phyloP scores from a whole-genome alignment of 2,888 invertebrate species.

The Tryphoninae sp. region DNA sequence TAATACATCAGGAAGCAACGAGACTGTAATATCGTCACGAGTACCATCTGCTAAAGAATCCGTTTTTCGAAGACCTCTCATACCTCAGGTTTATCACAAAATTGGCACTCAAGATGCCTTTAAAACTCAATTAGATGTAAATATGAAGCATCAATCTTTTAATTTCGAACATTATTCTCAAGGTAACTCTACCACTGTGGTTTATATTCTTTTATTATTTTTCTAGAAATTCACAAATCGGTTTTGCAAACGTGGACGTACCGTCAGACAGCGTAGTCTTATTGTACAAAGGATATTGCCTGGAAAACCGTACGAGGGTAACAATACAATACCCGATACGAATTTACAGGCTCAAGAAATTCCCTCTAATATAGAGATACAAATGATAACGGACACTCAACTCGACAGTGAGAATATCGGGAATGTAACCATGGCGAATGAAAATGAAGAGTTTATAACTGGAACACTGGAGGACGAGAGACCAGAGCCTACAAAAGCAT shows the following conservation, averaged over 20 bases:
- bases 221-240: slow-evolving; percentile 81
- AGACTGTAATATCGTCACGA: slow-evolving; percentile 79
- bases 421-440: slow-evolving; percentile 55
- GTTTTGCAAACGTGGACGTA: slow-evolving; percentile 80
- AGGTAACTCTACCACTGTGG: not conserved
- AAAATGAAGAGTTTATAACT: slow-evolving; percentile 61
- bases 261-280: slow-evolving; percentile 83
- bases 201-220: slow-evolving; percentile 20
- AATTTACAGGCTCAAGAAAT: slow-evolving; percentile 51
- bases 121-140: slow-evolving; percentile 82
- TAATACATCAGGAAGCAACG: slow-evolving; percentile 77
- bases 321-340: slow-evolving; percentile 30
- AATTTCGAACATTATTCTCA: not conserved
- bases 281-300: slow-evolving; percentile 90
- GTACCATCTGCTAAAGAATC: slow-evolving; percentile 78
- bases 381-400: slow-evolving; percentile 41
- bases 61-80: slow-evolving; percentile 77
- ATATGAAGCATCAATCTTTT: slow-evolving; percentile 56
- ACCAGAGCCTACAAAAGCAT: slow-evolving; percentile 72
- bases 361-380: slow-evolving; percentile 64
- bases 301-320: slow-evolving; percentile 75
- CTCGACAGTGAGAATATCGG: slow-evolving; percentile 55
- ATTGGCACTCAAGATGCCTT: slow-evolving; percentile 79
- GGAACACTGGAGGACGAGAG: slow-evolving; percentile 54
- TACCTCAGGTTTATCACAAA: slow-evolving; percentile 79